Evolutionary conservation across 2,797 vertebrate genomes (phyloP), one percentile per base, ranked within the genome.

Genomic region (Masticophis lateralis): DNA sequence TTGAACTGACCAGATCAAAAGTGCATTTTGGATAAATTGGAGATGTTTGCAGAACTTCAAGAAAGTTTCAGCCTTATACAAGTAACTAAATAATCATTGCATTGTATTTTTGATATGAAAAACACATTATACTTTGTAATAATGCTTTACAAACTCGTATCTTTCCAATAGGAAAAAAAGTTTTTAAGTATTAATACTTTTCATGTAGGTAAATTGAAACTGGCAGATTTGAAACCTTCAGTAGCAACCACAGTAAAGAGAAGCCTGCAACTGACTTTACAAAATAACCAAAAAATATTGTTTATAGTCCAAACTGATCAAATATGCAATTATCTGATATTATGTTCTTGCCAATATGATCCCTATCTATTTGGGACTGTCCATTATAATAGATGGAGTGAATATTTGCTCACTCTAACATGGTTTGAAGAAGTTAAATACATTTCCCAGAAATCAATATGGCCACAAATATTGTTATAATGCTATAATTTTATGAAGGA

Each of bases 1-100:
- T 94, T 97, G 93, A 94, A 97, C 97, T 93, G 94, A 97, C 96
- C 95, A 98, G 96, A 98, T 97, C 98, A 98, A 98, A 98, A 98
- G 98, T 98, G 96, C 95, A 97, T 94, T 97, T 97, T 93, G 96
- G 97, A 97, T 97, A 93, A 96, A 97, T 95, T 95, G 97, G 98
- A 97, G 94, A 97, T 97, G 88, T 97, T 97, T 97, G 90, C 93
- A 94, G 94, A 91, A 86, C 94, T 96, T 91, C 94, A 51, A 74
- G 69, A 47, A 92, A 69, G n/a, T 87, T 32, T 92, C 86, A 69
- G 43, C 60, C 20, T 57, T 14, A 56, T 95, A 94, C 95, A 94
- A 89, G 87, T 86, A 14, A 94, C 91, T 92, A 60, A 93, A 91
- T 93, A 88, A 57, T 86, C 91, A 16, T 89, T 37, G 12, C 6